phyloP scores from a whole-genome alignment of 2,888 invertebrate species.

The Copidosoma aretas region DNA sequence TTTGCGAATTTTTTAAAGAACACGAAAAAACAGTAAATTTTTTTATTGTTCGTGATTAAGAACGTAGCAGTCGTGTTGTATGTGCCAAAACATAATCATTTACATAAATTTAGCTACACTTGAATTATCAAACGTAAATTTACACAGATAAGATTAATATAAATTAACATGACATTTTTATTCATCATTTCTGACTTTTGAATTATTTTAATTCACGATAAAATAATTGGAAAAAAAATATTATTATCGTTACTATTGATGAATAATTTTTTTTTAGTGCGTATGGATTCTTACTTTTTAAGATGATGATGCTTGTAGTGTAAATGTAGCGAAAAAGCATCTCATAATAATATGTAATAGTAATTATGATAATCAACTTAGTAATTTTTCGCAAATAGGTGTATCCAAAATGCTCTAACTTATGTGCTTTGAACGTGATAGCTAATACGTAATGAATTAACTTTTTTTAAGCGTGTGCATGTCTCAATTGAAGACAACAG shows the following conservation, averaged over 20 bases:
- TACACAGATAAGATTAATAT: too few species aligned
- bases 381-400: slow-evolving; percentile 9
- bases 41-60: too few species aligned
- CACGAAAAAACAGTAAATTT: too few species aligned
- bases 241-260: background rate
- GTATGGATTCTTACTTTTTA: background rate
- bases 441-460: background rate
- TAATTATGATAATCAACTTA: background rate
- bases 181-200: too few species aligned
- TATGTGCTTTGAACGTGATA: slow-evolving; percentile 23
- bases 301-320: background rate
- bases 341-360: background rate
- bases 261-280: background rate
- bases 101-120: too few species aligned
- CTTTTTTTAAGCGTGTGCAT: slow-evolving; percentile 19
- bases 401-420: slow-evolving; percentile 26
- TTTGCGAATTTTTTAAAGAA: too few species aligned
- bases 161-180: too few species aligned
- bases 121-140: too few species aligned
- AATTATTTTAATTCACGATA: too few species aligned
- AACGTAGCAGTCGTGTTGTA: too few species aligned
- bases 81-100: too few species aligned
- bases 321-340: background rate
- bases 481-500: slow-evolving; percentile 17
- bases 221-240: too few species aligned